Evolutionary conservation across 2,888 invertebrate species (phyloP).

Genomic region (Agelastica alni): DNA sequence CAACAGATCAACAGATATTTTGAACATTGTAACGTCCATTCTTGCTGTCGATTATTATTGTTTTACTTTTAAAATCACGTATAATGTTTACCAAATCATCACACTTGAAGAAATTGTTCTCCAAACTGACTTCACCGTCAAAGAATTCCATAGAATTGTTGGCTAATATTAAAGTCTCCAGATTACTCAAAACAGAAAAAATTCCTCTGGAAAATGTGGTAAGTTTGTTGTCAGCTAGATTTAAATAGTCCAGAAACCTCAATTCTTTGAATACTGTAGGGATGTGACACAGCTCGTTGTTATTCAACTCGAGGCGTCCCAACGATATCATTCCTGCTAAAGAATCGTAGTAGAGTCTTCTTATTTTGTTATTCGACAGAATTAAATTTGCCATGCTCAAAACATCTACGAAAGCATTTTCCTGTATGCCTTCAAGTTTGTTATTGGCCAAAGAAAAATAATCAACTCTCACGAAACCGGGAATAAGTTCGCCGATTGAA

Average conservation of each 20-base stretch:
- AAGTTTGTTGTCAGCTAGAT: constrained; percentile 48
- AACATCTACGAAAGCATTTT: constrained; percentile 45
- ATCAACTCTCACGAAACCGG: constrained; percentile 45
- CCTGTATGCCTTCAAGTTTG: constrained; percentile 41
- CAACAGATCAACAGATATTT: constrained; percentile 50
- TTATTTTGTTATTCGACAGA: constrained; percentile 48
- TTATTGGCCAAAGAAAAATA: constrained; percentile 46
- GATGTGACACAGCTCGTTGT: constrained; percentile 47
- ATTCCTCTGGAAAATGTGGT: constrained; percentile 43
- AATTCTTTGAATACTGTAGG: constrained; percentile 49
- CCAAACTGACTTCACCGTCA: constrained; percentile 46
- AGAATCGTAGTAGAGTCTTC: constrained; percentile 41
- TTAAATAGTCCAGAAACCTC: constrained; percentile 41
- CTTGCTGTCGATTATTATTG: constrained; percentile 41
- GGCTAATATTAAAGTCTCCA: constrained; percentile 45
- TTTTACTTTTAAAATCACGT: constrained; percentile 44
- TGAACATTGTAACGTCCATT: constrained; percentile 45
- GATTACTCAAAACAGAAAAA: constrained; percentile 48
- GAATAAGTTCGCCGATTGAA: constrained; percentile 38
- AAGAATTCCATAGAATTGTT: constrained; percentile 46
- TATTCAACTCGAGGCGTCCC: constrained; percentile 47
- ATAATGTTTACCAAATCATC: constrained; percentile 43
- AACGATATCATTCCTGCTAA: constrained; percentile 44
- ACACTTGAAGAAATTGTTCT: constrained; percentile 51
- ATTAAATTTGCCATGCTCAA: constrained; percentile 45